These are phyloP conservation scores for Ectropis crepuscularia DNA, from an alignment of 2,888 invertebrate genomes.

Conservation along the genomic window DNA sequence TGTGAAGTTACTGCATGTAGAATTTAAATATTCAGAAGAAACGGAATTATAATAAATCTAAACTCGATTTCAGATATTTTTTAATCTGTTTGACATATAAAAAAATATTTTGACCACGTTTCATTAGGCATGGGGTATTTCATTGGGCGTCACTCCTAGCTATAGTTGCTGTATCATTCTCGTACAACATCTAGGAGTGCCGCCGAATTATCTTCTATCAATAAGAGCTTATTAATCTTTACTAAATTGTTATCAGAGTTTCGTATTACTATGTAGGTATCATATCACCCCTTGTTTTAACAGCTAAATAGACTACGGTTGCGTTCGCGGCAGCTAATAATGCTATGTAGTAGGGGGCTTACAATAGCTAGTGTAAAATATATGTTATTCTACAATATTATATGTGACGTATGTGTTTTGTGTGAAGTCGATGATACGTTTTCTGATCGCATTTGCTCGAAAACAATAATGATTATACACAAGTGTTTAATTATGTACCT, in stretches of 20 bases:
- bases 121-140: constrained; percentile 14
- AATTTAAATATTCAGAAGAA: too few relatives aligned
- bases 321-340: constrained; percentile 9
- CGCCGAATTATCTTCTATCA: constrained; percentile 23
- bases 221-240: constrained; percentile 33
- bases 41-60: too few relatives aligned
- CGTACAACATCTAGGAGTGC: constrained; percentile 18
- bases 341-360: constrained; percentile 24
- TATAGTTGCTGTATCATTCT: not conserved
- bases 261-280: constrained; percentile 23
- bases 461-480: not conserved
- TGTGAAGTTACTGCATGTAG: too few relatives aligned
- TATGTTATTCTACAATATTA: constrained; percentile 30
- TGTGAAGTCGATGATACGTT: constrained; percentile 17
- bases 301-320: constrained; percentile 6
- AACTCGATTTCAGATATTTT: too few relatives aligned
- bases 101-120: not conserved
- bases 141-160: constrained; percentile 12
- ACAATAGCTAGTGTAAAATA: constrained; percentile 36
- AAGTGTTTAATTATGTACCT: not conserved
- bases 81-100: not conserved
- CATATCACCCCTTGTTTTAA: constrained; percentile 10
- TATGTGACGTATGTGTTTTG: constrained; percentile 33
- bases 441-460: constrained; percentile 14
- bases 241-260: constrained; percentile 28